phyloP scores from a whole-genome alignment of 2,888 invertebrate genomes.

The Eurytoma californica region DNA sequence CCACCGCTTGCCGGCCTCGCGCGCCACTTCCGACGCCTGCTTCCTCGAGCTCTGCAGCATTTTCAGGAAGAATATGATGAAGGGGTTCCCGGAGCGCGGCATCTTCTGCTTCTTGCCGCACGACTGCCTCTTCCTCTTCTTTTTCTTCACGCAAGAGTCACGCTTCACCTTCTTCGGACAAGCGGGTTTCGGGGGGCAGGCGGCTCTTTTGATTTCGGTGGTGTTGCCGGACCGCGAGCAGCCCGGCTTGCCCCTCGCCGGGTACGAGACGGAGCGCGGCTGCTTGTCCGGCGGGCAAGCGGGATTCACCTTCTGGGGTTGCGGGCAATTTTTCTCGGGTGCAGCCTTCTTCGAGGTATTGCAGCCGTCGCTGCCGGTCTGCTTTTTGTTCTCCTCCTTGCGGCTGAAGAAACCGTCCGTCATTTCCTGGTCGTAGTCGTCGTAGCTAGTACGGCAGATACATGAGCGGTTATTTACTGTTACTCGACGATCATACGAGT shows the following conservation, averaged over 20 bases:
- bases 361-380: not conserved
- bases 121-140: not conserved
- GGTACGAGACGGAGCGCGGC: not conserved
- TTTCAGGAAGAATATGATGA: conserved; percentile 46
- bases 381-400: not conserved
- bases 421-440: not conserved
- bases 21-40: conserved; percentile 22
- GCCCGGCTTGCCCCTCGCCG: not conserved
- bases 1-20: conserved; percentile 41
- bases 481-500: no score
- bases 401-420: conserved; percentile 24
- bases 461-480: no score
- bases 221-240: not conserved
- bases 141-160: not conserved
- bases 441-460: no score
- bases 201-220: not conserved
- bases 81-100: conserved; percentile 46
- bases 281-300: not conserved
- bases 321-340: not conserved
- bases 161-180: not conserved
- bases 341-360: not conserved
- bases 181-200: not conserved
- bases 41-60: not conserved
- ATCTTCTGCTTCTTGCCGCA: not conserved
- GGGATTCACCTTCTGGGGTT: not conserved